A percentile compares a stretch with the other conserved stretches of the same genome.
Conservation (phyloP, 2,113 vertebrate genomes). For the Rutilus rutilus region DNA sequence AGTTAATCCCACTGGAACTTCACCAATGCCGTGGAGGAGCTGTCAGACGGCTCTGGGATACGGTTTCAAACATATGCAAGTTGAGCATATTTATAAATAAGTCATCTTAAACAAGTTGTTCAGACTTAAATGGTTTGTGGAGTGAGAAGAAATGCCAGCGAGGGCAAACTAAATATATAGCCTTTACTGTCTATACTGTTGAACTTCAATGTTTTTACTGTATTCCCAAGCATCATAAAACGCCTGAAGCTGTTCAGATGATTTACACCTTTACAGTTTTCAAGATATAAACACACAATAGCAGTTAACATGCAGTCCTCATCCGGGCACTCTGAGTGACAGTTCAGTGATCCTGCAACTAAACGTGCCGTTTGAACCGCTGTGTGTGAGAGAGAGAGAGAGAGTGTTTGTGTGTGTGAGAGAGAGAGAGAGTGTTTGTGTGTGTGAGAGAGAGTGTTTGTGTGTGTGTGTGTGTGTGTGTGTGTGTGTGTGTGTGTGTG, state of each 20-base stretch:
- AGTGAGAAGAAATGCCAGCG: neutral
- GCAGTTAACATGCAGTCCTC: too few relatives aligned
- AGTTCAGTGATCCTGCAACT: too few relatives aligned
- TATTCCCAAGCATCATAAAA: neutral
- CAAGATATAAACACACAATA: too few relatives aligned
- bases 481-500: too few relatives aligned
- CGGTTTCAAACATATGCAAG: conserved; percentile 41
- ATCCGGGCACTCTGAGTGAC: too few relatives aligned
- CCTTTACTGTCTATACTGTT: too few relatives aligned
- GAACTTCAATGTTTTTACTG: neutral
- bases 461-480: too few relatives aligned
- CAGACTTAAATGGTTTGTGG: neutral
- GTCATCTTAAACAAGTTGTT: neutral
- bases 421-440: too few relatives aligned
- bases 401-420: too few relatives aligned
- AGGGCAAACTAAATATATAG: neutral
- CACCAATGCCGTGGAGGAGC: conserved; percentile 39
- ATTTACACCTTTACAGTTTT: too few relatives aligned
- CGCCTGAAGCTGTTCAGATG: neutral
- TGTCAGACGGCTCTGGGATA: conserved; percentile 43
- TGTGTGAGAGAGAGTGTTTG: too few relatives aligned
- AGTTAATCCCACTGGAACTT: neutral
- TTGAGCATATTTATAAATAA: conserved; percentile 41
- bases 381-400: neutral
- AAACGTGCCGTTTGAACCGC: too few relatives aligned